Percentiles rank a stretch among this genome's conserved stretches.
phyloP scores from a whole-genome alignment of 2,797 vertebrate genomes.

The Cyclopterus lumpus region DNA sequence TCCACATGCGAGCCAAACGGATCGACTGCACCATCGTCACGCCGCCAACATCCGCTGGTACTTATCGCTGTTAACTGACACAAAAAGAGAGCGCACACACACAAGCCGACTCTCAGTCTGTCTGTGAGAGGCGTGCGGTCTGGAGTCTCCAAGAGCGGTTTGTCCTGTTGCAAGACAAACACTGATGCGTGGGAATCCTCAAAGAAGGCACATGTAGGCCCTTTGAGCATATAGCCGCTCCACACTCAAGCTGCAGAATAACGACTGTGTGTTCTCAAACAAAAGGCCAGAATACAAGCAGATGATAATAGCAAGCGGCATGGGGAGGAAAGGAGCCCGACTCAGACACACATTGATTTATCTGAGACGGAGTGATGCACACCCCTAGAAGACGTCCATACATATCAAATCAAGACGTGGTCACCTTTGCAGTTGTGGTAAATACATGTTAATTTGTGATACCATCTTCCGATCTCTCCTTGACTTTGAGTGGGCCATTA shows the following conservation, averaged over 20 bases:
- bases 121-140: not conserved
- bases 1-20: too few relatives aligned
- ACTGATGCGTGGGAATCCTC: slow-evolving; percentile 9
- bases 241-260: not conserved
- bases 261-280: not conserved
- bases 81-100: not conserved
- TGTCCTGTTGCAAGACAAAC: slow-evolving; percentile 40
- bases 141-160: slow-evolving; percentile 12
- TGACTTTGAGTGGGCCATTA: not conserved
- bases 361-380: not conserved
- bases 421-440: not conserved
- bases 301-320: not conserved
- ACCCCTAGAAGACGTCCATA: not conserved
- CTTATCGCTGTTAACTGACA: too few relatives aligned
- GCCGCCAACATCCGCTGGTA: too few relatives aligned
- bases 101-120: not conserved
- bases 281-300: not conserved
- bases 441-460: not conserved
- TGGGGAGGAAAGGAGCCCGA: not conserved
- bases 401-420: not conserved
- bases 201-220: not conserved
- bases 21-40: too few relatives aligned
- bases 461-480: not conserved
- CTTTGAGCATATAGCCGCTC: not conserved
- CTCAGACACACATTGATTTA: not conserved